Base-by-base conservation (phyloP, 2,797 vertebrate genomes). In the Catamblyrhynchus diadema region DNA sequence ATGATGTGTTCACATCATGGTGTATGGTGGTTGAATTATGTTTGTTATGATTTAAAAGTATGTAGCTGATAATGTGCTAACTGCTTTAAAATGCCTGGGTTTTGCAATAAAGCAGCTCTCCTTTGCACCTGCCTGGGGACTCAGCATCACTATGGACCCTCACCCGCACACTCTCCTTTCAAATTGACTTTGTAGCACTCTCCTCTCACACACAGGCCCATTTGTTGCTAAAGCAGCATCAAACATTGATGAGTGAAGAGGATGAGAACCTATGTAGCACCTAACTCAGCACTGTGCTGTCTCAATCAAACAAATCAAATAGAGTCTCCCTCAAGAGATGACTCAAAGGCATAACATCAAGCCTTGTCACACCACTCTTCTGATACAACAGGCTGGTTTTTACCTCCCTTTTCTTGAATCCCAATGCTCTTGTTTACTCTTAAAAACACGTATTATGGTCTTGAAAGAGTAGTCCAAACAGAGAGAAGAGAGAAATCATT, bases 1-100 rank as follows among this genome's bases (percentile, higher is more conserved):
- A 37, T 3, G 15, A 6, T 6, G 13, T 32, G 23, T 25, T 45
- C 41, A 37, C 41, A 21, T 25, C 0, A 0, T 21, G 27, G 17
- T 45, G 17, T 21, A 25, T 13, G 50, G 27, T 32, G n/a, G 10
- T 3, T 45, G 41, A 32, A 65, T 37, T 25, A 32, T 8, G 13
- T 21, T 54, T 8, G 15, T 12, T 16, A 25, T 25, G 22, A 45
- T 65, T 54, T 54, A 54, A 27, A 37, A 54, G 4, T 25, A 13
- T 5, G 8, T 9, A 32, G 15, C 39, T 30, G 32, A 44, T 30
- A 53, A 35, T 9, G 8, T 16, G 16, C 12, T 35, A 53, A 35
- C 21, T 35, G n/a, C n/a, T 53, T 28, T 9, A 33, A 41, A 42
- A 77, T 37, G 20, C 20, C 37, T 53, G 59, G 2, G 2, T 35